Evolutionary conservation across 1,140 invertebrate genomes (phyloP).

Genomic region (Listronotus bonariensis): DNA sequence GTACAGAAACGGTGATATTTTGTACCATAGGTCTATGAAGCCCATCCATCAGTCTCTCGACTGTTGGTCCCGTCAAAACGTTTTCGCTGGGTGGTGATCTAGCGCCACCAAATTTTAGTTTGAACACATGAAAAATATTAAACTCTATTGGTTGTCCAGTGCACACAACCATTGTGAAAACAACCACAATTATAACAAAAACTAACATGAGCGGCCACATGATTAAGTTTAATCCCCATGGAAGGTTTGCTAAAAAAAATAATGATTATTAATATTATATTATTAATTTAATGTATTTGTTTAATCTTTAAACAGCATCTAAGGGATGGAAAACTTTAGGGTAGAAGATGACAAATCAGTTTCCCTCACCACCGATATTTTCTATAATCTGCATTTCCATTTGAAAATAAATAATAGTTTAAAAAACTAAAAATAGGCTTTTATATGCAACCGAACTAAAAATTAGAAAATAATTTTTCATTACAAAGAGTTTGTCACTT

Average conservation of each 20-base stretch:
- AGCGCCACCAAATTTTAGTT: slow-evolving; percentile 22
- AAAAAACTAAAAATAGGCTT: no score
- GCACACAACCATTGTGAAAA: slow-evolving; percentile 9
- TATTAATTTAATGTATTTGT: no score
- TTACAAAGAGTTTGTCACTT: no score
- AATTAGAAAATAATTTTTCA: no score
- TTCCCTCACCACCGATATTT: no score
- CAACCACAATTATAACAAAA: slow-evolving; percentile 19
- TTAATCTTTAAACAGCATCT: no score
- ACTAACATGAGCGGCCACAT: slow-evolving; percentile 37
- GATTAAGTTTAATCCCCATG: slow-evolving; percentile 29
- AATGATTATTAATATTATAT: no score
- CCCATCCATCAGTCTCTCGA: slow-evolving; percentile 19
- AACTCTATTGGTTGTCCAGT: slow-evolving; percentile 30
- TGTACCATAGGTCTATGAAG: slow-evolving; percentile 28
- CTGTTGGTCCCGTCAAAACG: not conserved
- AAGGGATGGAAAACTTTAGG: no score
- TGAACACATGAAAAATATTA: slow-evolving; percentile 29
- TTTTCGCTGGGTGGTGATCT: not conserved
- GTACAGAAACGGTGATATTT: slow-evolving; percentile 3
- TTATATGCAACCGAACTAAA: no score
- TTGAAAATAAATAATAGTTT: no score
- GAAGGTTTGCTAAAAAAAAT: slow-evolving; percentile 33
- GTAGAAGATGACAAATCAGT: no score
- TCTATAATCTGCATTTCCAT: no score